Evolutionary conservation across 2,888 invertebrate genomes (phyloP).

Genomic region (Drosophila anomelani): DNA sequence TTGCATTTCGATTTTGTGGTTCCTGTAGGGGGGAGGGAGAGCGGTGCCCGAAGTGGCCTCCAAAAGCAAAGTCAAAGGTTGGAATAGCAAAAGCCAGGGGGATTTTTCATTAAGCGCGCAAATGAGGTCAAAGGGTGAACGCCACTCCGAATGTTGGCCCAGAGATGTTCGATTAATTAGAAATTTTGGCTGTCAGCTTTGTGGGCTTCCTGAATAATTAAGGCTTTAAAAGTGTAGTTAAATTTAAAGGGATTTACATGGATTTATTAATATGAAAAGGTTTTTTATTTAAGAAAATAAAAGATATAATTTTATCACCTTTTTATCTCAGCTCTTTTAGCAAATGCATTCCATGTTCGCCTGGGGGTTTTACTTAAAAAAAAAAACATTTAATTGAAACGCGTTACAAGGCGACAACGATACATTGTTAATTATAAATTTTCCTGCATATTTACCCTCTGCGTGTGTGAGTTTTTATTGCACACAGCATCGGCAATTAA

Average conservation of each 20-base stretch:
- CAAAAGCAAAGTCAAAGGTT: conserved; percentile 42
- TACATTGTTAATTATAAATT: conserved; percentile 63
- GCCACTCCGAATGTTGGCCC: conserved; percentile 6
- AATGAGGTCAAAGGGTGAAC: conserved; percentile 49
- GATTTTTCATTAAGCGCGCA: conserved; percentile 74
- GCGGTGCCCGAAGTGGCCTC: background rate
- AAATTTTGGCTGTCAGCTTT: conserved; percentile 40
- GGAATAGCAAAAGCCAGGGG: conserved; percentile 38
- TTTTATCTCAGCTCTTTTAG: conserved; percentile 3
- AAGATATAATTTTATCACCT: background rate
- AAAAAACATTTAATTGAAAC: conserved; percentile 62
- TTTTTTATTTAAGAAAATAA: background rate
- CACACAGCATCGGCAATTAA: conserved; percentile 68
- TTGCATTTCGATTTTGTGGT: conserved; percentile 54
- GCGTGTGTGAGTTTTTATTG: conserved; percentile 65
- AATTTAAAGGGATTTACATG: background rate
- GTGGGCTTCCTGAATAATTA: conserved; percentile 2
- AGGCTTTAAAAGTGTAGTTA: background rate
- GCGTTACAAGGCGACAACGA: conserved; percentile 31
- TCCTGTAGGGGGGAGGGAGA: background rate
- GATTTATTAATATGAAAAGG: background rate
- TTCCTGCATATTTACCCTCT: conserved; percentile 1
- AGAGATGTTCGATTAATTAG: conserved; percentile 72
- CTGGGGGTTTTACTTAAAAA: conserved; percentile 31
- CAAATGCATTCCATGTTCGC: conserved; percentile 19